These are phyloP conservation scores for Phenganax stokvisi DNA, from an alignment of 92 coral and sea anemone species.

Conservation along the genomic window DNA sequence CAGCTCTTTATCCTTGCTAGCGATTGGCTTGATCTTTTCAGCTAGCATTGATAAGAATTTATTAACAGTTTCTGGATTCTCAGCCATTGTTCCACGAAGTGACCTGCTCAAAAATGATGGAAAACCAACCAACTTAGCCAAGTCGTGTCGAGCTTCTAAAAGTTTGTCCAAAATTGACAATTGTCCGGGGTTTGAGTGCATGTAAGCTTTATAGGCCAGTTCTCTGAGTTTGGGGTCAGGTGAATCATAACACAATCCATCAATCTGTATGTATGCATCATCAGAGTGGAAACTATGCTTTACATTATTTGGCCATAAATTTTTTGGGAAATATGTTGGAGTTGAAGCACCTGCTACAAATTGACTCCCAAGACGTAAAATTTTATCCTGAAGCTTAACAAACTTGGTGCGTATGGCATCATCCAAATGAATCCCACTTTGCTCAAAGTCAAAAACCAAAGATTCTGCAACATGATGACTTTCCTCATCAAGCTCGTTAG, in stretches of 20 bases:
- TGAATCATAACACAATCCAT: slow-evolving; percentile 78
- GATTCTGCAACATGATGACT: slow-evolving; percentile 76
- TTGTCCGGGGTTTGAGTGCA: slow-evolving; percentile 66
- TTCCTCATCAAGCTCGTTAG: slow-evolving; percentile 64
- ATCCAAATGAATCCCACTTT: slow-evolving; percentile 89
- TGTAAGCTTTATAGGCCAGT: slow-evolving; percentile 62
- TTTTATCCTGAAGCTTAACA: slow-evolving; percentile 80
- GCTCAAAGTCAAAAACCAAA: slow-evolving; percentile 93
- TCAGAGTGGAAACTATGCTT: slow-evolving; percentile 54
- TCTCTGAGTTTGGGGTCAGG: slow-evolving; percentile 68
- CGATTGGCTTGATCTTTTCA: slow-evolving; percentile 68
- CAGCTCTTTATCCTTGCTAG: slow-evolving; percentile 57
- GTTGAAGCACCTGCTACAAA: slow-evolving; percentile 66
- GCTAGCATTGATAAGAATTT: slow-evolving; percentile 65
- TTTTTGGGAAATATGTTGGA: slow-evolving; percentile 60
- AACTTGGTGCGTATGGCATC: slow-evolving; percentile 64
- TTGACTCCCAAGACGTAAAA: slow-evolving; percentile 70
- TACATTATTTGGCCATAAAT: slow-evolving; percentile 52
- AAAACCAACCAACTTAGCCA: slow-evolving; percentile 74
- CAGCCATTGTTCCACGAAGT: slow-evolving; percentile 86
- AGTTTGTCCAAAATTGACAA: slow-evolving; percentile 60
- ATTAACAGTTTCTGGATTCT: slow-evolving; percentile 73
- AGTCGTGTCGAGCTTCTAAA: slow-evolving; percentile 60
- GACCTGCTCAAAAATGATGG: slow-evolving; percentile 78
- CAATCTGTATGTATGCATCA: slow-evolving; percentile 64